phyloP scores from a whole-genome alignment of 2,888 invertebrate species.

The Tholera decimalis region DNA sequence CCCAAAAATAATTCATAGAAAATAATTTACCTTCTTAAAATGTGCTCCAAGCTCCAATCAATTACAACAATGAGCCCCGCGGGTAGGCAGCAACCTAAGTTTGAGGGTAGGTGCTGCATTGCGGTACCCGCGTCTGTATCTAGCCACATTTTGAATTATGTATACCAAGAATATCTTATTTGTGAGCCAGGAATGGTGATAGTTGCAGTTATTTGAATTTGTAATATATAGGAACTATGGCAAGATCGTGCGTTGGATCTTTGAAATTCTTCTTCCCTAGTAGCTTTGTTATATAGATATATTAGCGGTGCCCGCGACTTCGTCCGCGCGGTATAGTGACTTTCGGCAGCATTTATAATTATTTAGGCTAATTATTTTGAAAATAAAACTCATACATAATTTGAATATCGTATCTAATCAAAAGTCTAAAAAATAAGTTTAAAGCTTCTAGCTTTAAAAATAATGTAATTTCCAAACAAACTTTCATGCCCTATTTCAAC shows the following conservation, averaged over 20 bases:
- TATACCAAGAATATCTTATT: slow-evolving; percentile 62
- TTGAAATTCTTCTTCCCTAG: neutral
- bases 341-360: no score
- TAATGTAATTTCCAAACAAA: no score
- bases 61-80: slow-evolving; percentile 23
- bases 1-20: slow-evolving; percentile 11
- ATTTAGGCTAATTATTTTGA: no score
- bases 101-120: slow-evolving; percentile 68
- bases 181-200: slow-evolving; percentile 36
- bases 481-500: no score
- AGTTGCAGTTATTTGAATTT: slow-evolving; percentile 48
- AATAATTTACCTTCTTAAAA: slow-evolving; percentile 11
- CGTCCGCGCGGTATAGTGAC: no score
- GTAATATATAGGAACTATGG: slow-evolving; percentile 16
- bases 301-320: no score
- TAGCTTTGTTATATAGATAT: slow-evolving; percentile 1
- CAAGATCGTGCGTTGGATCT: neutral
- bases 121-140: slow-evolving; percentile 61
- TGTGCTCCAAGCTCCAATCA: slow-evolving; percentile 29
- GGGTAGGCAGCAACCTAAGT: slow-evolving; percentile 40
- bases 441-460: no score
- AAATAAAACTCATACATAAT: no score
- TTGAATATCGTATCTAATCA: no score
- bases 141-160: slow-evolving; percentile 73
- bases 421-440: no score